Base-by-base conservation (phyloP, 2,888 invertebrate species). In the Cataglyphis rosenhaueri region DNA sequence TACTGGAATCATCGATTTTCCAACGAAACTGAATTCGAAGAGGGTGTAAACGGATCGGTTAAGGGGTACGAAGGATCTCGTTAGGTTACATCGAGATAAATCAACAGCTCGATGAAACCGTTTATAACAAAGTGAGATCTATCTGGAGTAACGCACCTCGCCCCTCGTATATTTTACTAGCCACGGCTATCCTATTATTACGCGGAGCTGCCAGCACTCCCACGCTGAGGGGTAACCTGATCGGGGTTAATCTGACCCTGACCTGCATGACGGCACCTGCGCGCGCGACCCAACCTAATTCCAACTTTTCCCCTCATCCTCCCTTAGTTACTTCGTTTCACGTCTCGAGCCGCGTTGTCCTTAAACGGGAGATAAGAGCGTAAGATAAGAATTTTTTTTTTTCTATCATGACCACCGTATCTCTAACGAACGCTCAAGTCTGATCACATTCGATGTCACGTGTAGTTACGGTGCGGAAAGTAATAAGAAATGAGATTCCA, bases 201-300 rank as follows among this genome's bases (percentile, higher is more conserved):
- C 91, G 88, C 86, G 88, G 89, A 85, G 91, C 92, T 90, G 92
- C 91, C 89, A 92, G 90, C 92, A 94, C 94, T 94, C 94, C 94
- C 94, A 94, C 94, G 94, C 94, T 92, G 86, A 91, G 91, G 78
- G 92, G 94, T 93, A 94, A 94, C 93, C 91, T 92, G 94, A 93
- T 94, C 94, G 92, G 93, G 94, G 93, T 94, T 94, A 94, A 94
- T 94, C 92, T 92, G 93, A 92, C 94, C 93, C 93, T 94, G 94
- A 94, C 94, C 94, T 91, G 92, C 90, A 89, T 87, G 85, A 83
- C 84, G 89, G 91, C 92, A 92, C 92, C 92, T 92, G 93, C 92
- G 89, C 87, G 84, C 87, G 83, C 86, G 87, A 86, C 84, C 87
- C 86, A 88, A 87, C 87, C 91, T 87, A 88, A 91, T 91, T 88